These are phyloP conservation scores for Ibidorhyncha struthersii DNA, from an alignment of 2,113 vertebrate species.

Conservation along the genomic window DNA sequence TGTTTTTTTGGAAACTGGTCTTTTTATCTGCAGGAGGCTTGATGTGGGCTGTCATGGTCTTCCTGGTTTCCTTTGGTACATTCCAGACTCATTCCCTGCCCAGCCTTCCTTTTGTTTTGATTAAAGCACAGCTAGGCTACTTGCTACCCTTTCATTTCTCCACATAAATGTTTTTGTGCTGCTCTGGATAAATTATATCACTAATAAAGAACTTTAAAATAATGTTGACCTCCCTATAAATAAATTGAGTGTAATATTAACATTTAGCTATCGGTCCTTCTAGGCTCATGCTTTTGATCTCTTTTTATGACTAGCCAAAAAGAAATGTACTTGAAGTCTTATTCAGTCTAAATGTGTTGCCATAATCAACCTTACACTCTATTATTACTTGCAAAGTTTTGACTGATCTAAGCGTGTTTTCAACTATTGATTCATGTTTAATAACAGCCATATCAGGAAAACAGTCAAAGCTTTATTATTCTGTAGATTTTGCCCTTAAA, in stretches of 20 bases:
- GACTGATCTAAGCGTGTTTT: slow-evolving; percentile 37
- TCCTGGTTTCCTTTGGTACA: background rate
- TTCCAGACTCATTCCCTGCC: background rate
- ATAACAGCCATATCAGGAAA: slow-evolving; percentile 29
- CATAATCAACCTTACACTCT: slow-evolving; percentile 20
- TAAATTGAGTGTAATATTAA: slow-evolving; percentile 29
- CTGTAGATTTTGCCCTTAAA: slow-evolving; percentile 37
- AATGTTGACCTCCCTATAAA: background rate
- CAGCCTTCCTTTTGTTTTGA: background rate
- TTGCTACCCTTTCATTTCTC: background rate
- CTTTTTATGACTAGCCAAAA: slow-evolving; percentile 34
- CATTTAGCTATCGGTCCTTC: background rate
- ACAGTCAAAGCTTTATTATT: slow-evolving; percentile 56
- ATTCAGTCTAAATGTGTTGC: slow-evolving; percentile 22
- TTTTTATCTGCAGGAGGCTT: background rate
- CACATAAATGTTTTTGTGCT: background rate
- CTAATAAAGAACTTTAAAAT: slow-evolving; percentile 33
- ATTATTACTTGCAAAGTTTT: slow-evolving; percentile 45
- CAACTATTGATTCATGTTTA: slow-evolving; percentile 52
- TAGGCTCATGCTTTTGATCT: slow-evolving; percentile 8
- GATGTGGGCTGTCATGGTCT: background rate
- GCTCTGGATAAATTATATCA: slow-evolving; percentile 1
- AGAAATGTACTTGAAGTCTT: slow-evolving; percentile 48
- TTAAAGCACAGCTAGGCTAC: background rate
- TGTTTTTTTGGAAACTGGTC: background rate